These are phyloP conservation scores for Larimichthys polyactis DNA, from an alignment of 2,113 vertebrate species.

Conservation along the genomic window DNA sequence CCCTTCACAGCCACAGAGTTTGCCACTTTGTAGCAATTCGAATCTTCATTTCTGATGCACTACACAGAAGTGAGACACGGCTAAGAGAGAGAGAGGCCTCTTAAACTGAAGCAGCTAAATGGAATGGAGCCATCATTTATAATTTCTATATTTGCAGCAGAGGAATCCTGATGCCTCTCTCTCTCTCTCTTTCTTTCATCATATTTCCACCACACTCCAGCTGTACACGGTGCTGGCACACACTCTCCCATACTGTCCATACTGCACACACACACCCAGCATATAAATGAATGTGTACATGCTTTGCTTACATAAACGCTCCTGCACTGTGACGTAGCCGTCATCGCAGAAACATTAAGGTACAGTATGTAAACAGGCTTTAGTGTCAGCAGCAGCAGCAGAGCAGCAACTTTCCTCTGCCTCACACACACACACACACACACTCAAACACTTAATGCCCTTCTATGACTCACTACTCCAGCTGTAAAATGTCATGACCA, in stretches of 20 bases:
- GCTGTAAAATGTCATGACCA: constrained; percentile 73
- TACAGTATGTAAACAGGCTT: constrained; percentile 46
- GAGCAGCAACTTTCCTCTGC: constrained; percentile 40
- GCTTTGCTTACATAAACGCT: constrained; percentile 40
- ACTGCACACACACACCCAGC: background rate
- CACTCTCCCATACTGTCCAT: background rate
- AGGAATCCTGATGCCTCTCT: constrained; percentile 10
- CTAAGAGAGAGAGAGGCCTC: background rate
- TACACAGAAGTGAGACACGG: too few relatives aligned
- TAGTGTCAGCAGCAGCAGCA: constrained; percentile 14
- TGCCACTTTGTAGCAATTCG: too few relatives aligned
- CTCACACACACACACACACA: constrained; percentile 1
- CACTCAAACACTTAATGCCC: constrained; percentile 37
- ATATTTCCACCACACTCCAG: background rate
- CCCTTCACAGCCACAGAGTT: too few relatives aligned
- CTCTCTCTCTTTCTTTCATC: constrained; percentile 5
- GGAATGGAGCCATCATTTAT: constrained; percentile 6
- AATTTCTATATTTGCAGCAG: background rate
- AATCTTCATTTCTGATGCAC: too few relatives aligned
- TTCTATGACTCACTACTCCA: constrained; percentile 61
- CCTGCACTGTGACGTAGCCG: constrained; percentile 8
- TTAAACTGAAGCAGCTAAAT: constrained; percentile 8
- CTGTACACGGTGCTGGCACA: background rate
- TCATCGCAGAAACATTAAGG: constrained; percentile 54
- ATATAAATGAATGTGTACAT: constrained; percentile 6